Percentiles rank a stretch among this genome's conserved stretches.
These are phyloP conservation scores for Muntiacus reevesi DNA, from an alignment of 2,113 vertebrate species.

Conservation along the genomic window DNA sequence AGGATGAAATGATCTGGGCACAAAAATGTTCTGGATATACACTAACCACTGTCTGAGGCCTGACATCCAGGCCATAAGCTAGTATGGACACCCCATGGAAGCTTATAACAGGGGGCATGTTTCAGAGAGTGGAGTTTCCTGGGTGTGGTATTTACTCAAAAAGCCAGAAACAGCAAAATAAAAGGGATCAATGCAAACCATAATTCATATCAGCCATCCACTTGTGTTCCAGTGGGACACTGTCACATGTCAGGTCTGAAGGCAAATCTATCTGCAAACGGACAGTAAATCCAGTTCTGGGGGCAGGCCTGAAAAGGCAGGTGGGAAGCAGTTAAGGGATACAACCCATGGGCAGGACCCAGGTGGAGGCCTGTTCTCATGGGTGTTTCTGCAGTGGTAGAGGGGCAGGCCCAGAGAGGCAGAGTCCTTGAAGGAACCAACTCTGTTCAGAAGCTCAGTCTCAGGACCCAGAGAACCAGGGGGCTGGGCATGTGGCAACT, in stretches of 20 bases:
- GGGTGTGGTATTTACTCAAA: not conserved
- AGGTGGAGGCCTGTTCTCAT: not conserved
- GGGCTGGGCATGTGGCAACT: not conserved
- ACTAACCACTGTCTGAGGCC: not conserved
- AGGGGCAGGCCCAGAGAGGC: not conserved
- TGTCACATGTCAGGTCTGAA: not conserved
- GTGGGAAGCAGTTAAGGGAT: not conserved
- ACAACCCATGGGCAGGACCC: not conserved
- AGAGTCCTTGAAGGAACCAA: not conserved
- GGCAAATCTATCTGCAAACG: not conserved
- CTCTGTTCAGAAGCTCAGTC: not conserved
- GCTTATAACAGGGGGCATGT: not conserved
- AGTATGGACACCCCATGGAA: not conserved
- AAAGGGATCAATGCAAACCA: not conserved
- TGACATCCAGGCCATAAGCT: not conserved
- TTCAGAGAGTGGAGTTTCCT: not conserved
- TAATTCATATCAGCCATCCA: not conserved
- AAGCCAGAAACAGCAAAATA: not conserved
- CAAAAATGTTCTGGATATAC: not conserved
- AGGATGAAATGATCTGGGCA: not conserved
- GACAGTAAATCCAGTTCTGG: not conserved
- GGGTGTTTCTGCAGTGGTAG: not conserved
- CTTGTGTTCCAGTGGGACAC: not conserved
- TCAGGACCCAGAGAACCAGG: not conserved
- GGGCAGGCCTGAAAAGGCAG: not conserved